Base-by-base conservation (phyloP, 1,140 invertebrate species). In the Aethina tumida region DNA sequence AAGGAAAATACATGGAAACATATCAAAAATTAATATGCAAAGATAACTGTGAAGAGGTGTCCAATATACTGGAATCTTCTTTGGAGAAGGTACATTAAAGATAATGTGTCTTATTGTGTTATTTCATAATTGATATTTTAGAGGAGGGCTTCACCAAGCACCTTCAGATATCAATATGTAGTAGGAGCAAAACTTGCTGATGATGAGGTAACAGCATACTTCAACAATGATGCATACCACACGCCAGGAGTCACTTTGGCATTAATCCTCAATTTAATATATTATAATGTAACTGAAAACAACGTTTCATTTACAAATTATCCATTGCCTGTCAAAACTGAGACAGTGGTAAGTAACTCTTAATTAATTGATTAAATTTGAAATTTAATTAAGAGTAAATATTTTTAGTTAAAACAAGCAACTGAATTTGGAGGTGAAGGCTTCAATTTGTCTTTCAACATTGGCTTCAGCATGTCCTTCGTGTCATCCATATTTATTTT, bases 401-500 rank as follows among this genome's bases (percentile, higher is more conserved):
- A n/a, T n/a, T n/a, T n/a, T n/a, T n/a, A n/a, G n/a, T n/a, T n/a
- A n/a, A n/a, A n/a, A n/a, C n/a, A n/a, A n/a, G n/a, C n/a, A n/a
- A n/a, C n/a, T n/a, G n/a, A n/a, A n/a, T n/a, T n/a, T n/a, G n/a
- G n/a, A n/a, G n/a, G n/a, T n/a, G n/a, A 25, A 16, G 75, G 74
- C 33, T 75, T 74, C 35, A 72, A 78, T 43, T 58, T 78, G 37
- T 68, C 75, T 7, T 71, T 74, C 29, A 78, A 79, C 47, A 62
- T 78, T 10, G 70, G 69, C 37, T 78, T 79, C 52, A 71, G 73
- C 47, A 74, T 79, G 72, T 69, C 74, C 8, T 78, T 88, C 46
- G 74, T 88, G 1, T 77, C 79, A 1, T 73, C 83, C 1, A 81
- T 81, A 45, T 80, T 83, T 48, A 69, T 84, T 1, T 58, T 88